phyloP scores from a whole-genome alignment of 1,140 invertebrate species.

The Trichonephila inaurata region DNA sequence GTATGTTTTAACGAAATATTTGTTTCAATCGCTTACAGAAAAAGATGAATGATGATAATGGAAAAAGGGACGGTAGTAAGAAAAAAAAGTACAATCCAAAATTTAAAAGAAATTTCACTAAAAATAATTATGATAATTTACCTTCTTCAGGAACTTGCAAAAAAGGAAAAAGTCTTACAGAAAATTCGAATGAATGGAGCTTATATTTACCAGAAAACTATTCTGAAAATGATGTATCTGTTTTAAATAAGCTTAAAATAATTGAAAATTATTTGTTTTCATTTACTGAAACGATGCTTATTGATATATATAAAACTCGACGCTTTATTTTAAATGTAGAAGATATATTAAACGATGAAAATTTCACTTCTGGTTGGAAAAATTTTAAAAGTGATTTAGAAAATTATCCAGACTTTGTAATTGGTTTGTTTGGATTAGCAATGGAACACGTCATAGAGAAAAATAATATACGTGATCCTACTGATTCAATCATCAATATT shows the following conservation, averaged over 20 bases:
- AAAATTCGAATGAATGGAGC: constrained; percentile 83
- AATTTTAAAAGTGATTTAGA: constrained; percentile 85
- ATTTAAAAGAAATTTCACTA: background rate
- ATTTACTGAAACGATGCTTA: constrained; percentile 82
- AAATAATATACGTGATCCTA: constrained; percentile 77
- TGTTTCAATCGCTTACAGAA: background rate
- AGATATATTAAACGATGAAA: constrained; percentile 83
- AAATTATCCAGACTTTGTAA: constrained; percentile 84
- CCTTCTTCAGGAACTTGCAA: background rate
- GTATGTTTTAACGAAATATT: no score
- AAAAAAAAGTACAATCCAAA: constrained; percentile 23
- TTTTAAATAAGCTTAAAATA: constrained; percentile 82
- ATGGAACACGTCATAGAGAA: constrained; percentile 86
- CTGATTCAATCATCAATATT: background rate
- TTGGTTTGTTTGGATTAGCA: constrained; percentile 87
- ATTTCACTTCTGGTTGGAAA: constrained; percentile 84
- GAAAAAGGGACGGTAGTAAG: background rate
- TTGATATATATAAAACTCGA: constrained; percentile 84
- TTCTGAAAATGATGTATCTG: constrained; percentile 80
- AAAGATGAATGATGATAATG: background rate
- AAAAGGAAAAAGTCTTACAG: constrained; percentile 27
- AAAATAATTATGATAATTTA: background rate
- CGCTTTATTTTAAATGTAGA: constrained; percentile 86
- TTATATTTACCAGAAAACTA: constrained; percentile 87
- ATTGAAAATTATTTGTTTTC: constrained; percentile 83